A percentile compares a stretch with the other conserved stretches of the same genome.
Conservation (phyloP, 2,113 vertebrate species). For the Egretta garzetta region DNA sequence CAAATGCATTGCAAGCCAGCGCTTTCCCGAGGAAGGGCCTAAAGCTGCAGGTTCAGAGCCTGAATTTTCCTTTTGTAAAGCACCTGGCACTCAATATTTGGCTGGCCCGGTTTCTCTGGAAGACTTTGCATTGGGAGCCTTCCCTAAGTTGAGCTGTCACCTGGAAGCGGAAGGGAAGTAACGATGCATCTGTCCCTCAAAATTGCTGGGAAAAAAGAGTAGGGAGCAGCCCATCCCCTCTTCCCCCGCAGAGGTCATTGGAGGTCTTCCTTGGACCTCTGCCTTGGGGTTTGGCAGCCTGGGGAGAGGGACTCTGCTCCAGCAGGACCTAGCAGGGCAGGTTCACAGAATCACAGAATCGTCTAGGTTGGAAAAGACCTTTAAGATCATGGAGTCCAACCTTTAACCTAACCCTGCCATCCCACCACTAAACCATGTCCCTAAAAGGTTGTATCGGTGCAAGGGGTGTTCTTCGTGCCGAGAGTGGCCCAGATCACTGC, state of each 20-base stretch:
- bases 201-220: background rate
- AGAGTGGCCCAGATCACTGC: background rate
- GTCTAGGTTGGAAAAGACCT: too few species aligned
- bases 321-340: background rate
- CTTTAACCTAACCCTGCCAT: too few species aligned
- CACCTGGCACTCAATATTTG: background rate
- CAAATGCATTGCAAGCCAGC: background rate
- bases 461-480: background rate
- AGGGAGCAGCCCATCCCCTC: background rate
- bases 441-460: background rate
- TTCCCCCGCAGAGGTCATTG: background rate
- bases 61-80: background rate
- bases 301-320: background rate
- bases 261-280: background rate
- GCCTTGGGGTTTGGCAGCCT: background rate
- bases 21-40: background rate
- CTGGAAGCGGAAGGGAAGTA: background rate
- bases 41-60: background rate
- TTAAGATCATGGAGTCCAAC: too few species aligned
- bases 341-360: too few species aligned
- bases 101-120: background rate
- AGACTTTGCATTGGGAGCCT: background rate
- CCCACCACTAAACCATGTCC: too few species aligned
- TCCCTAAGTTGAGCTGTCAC: background rate
- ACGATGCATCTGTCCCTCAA: background rate